Evolutionary conservation across 1,140 invertebrate species (phyloP).

Genomic region (Pinna nobilis): DNA sequence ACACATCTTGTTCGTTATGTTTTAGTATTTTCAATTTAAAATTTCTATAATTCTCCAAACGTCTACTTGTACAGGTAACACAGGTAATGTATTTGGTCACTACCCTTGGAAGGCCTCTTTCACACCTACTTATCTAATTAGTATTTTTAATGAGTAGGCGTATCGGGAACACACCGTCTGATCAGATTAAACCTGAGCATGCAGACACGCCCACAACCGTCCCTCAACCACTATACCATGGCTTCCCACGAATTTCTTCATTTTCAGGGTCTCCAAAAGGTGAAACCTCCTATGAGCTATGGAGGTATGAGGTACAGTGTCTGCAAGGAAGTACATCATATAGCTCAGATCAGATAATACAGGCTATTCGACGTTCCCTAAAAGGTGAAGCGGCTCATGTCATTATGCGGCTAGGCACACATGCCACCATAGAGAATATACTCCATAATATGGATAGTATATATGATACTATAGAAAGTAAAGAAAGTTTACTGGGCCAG

Average conservation of each 20-base stretch:
- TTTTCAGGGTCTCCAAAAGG: not conserved
- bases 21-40: no score
- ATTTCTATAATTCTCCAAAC: no score
- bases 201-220: no score
- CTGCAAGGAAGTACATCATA: not conserved
- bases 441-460: constrained; percentile 4
- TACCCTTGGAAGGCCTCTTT: no score
- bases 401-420: not conserved
- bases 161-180: no score
- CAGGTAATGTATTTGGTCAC: no score
- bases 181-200: no score
- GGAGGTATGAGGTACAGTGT: not conserved
- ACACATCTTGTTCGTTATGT: no score
- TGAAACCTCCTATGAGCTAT: not conserved
- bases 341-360: not conserved
- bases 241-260: not conserved
- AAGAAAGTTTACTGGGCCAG: not conserved
- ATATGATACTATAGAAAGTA: not conserved
- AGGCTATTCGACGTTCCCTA: not conserved
- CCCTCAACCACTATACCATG: no score
- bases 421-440: not conserved
- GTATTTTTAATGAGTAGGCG: no score
- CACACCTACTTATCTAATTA: no score
- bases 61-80: no score
- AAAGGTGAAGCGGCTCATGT: constrained; percentile 6